Evolutionary conservation across 1,140 invertebrate genomes (phyloP), one percentile per base, ranked within the genome.

Genomic region (Saccostrea glomerata): DNA sequence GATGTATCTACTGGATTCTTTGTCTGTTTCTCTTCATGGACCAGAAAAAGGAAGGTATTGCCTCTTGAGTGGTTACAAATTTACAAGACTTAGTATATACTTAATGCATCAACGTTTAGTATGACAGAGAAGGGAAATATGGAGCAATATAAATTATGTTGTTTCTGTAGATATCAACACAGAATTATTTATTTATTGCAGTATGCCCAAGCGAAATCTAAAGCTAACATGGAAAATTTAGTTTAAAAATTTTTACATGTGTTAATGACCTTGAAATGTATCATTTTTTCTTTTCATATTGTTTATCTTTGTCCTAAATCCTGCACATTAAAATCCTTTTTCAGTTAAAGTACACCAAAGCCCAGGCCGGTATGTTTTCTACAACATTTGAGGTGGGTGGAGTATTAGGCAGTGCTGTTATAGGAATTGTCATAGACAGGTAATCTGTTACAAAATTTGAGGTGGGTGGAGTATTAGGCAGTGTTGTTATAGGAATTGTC

Each of bases 371-470:
- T 0, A 90, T 96, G 82, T 95, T 95, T 90, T 96, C 96, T n/a
- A 95, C 95, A 15, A 92, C 95, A 17, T 96, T 96, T 93, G 96
- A 96, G 91, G 92, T 96, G 70, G 96, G 96, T 54, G 96, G 96
- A 66, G 95, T 95, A 3, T 23, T 95, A 20, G 96, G 96, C 6
- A 95, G 95, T 92, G 94, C 95, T 73, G 70, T 93, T 4, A 94
- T 96, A 86, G 96, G 96, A 17, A 88, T 95, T 40, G 89, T 95
- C 13, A 92, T 96, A 9, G 95, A 96, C 87, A 93, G 90, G 93
- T 94, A 89, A 87, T 20, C 17, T 60, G n/a, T n/a, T n/a, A 95
- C 95, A 15, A 92, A 95, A 17, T 96, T 96, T 93, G 96, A 96
- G 91, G 92, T 96, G 70, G 96, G 96, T 54, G 96, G 96, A 66